Conservation (phyloP, 2,888 invertebrate species). For the Nemotelus nigrinus region DNA sequence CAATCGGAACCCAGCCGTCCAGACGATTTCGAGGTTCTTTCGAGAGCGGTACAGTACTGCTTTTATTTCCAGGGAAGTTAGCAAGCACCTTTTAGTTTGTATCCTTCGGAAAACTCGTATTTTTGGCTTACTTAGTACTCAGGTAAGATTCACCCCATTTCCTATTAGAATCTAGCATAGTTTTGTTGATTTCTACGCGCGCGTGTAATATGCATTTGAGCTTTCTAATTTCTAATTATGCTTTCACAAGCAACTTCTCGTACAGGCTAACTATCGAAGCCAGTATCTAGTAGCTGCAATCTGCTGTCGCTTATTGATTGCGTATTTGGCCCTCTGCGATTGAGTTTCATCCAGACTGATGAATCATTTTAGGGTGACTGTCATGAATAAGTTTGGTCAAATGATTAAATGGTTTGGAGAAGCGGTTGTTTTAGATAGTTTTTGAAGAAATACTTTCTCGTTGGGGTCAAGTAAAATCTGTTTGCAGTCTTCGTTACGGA, state of each 20-base stretch:
- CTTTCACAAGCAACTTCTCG: neutral
- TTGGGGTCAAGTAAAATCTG: too few species aligned
- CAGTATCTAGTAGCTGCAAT: neutral
- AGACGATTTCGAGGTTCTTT: neutral
- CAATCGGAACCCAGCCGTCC: neutral
- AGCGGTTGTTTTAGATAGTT: too few species aligned
- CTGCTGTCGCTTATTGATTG: conserved; percentile 20
- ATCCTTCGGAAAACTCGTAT: too few species aligned
- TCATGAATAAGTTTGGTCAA: too few species aligned
- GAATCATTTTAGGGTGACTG: too few species aligned
- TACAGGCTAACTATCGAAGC: neutral
- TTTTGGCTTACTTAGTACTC: neutral
- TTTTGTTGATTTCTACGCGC: conserved; percentile 17
- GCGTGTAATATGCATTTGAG: conserved; percentile 5
- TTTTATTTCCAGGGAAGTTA: too few species aligned
- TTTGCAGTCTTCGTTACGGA: too few species aligned
- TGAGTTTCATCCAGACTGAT: neutral
- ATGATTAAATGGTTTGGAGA: too few species aligned
- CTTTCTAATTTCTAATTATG: conserved; percentile 15
- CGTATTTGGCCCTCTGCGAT: neutral
- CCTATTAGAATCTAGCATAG: neutral
- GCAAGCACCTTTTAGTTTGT: too few species aligned
- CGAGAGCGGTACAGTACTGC: too few species aligned
- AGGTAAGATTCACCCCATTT: conserved; percentile 2
- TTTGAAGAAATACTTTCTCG: too few species aligned